Conservation (phyloP, 2,113 vertebrate genomes). For the Gambusia affinis region DNA sequence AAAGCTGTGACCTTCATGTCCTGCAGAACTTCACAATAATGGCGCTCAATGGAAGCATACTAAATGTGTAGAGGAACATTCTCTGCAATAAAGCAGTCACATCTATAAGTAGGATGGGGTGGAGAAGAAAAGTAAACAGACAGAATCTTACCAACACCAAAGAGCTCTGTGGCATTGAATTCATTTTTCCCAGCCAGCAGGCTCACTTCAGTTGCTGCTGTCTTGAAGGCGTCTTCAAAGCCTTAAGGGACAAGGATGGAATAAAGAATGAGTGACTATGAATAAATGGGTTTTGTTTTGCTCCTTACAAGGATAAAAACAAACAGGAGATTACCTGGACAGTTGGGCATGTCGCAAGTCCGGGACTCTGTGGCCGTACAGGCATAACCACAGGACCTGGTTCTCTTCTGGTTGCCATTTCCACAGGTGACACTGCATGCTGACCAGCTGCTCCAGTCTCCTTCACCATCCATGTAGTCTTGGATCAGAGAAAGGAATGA, state of each 20-base stretch:
- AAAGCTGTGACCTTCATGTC: slow-evolving; percentile 42
- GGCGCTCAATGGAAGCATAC: slow-evolving; percentile 30
- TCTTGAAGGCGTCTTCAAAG: slow-evolving; percentile 96
- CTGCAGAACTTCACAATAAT: slow-evolving; percentile 43
- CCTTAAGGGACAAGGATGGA: slow-evolving; percentile 74
- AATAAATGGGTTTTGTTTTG: not conserved
- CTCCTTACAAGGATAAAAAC: not conserved
- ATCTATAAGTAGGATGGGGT: slow-evolving; percentile 11
- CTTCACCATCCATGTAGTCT: slow-evolving; percentile 94
- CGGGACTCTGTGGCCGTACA: slow-evolving; percentile 95
- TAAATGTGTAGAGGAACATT: slow-evolving; percentile 31
- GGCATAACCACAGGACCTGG: slow-evolving; percentile 91
- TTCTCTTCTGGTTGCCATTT: slow-evolving; percentile 93
- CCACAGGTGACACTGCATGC: slow-evolving; percentile 92
- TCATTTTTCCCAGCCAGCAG: slow-evolving; percentile 93
- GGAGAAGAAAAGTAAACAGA: slow-evolving; percentile 17
- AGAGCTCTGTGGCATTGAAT: slow-evolving; percentile 95
- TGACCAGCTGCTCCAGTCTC: slow-evolving; percentile 96
- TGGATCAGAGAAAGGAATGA: slow-evolving; percentile 60
- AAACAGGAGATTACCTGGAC: slow-evolving; percentile 83
- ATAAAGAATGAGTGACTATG: slow-evolving; percentile 27
- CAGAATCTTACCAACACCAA: slow-evolving; percentile 91
- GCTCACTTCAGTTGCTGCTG: slow-evolving; percentile 95
- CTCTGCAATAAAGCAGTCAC: not conserved
- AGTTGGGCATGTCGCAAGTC: slow-evolving; percentile 91